Evolutionary conservation across 2,113 vertebrate genomes (phyloP).

Genomic region (Bucco capensis): DNA sequence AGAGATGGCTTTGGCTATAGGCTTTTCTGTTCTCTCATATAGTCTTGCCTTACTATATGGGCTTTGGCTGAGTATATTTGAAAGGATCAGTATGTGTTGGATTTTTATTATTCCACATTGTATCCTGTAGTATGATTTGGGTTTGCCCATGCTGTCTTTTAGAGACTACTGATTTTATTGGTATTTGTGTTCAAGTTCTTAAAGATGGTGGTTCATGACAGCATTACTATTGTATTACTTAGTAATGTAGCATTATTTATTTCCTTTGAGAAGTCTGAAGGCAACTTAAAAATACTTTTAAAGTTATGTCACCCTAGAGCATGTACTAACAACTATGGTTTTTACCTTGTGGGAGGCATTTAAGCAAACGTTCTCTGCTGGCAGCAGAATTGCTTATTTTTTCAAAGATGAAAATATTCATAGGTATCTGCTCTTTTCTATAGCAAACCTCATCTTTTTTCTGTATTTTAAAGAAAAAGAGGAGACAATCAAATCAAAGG

Average conservation of each 20-base stretch:
- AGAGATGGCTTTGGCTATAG: neutral
- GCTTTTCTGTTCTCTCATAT: neutral
- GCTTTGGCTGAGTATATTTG: neutral
- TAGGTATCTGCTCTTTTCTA: neutral
- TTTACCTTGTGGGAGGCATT: conserved; percentile 19
- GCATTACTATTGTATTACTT: neutral
- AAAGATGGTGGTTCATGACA: neutral
- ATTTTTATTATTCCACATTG: neutral
- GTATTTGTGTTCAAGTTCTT: neutral
- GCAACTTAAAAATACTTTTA: neutral
- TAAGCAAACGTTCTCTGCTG: neutral
- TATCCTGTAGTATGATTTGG: neutral
- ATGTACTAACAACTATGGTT: neutral
- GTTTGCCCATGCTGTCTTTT: neutral
- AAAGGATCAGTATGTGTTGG: neutral
- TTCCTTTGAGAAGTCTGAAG: neutral
- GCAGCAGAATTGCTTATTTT: neutral
- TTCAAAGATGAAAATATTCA: neutral
- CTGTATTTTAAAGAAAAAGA: neutral
- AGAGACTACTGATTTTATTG: neutral
- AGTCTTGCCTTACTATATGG: neutral
- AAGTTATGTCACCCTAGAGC: neutral
- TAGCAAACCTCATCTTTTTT: neutral
- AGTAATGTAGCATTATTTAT: neutral
- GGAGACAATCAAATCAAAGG: neutral